Evolutionary conservation across 2,797 vertebrate species (phyloP).

Genomic region (Cygnus olor): DNA sequence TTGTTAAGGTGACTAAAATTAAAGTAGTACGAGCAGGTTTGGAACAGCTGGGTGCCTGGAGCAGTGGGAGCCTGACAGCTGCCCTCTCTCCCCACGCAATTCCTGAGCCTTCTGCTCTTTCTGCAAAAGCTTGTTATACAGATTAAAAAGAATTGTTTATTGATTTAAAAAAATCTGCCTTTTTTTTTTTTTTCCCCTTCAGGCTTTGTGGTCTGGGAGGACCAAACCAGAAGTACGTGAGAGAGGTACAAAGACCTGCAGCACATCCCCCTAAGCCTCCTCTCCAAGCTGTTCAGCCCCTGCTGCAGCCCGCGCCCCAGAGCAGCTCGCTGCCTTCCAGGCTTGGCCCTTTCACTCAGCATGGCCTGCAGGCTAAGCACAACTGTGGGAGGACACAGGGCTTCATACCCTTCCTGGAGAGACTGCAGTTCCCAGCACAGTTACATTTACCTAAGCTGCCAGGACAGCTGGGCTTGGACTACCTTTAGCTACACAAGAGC

Average conservation of each 20-base stretch:
- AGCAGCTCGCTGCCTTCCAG: neutral
- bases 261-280: neutral
- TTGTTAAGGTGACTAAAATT: neutral
- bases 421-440: neutral
- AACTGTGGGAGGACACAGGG: neutral
- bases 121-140: neutral
- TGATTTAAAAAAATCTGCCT: neutral
- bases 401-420: neutral
- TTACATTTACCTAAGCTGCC: neutral
- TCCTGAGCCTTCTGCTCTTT: neutral
- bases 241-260: neutral
- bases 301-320: accelerated
- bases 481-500: neutral
- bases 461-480: neutral
- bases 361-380: neutral
- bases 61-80: neutral
- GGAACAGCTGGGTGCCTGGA: neutral
- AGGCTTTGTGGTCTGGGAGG: neutral
- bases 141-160: neutral
- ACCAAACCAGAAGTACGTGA: accelerated
- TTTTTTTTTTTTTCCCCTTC: accelerated
- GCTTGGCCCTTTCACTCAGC: neutral
- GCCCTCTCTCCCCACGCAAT: neutral
- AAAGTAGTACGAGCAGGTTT: neutral
- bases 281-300: neutral